A percentile compares a stretch with the other conserved stretches of the same genome.
phyloP scores from a whole-genome alignment of 53 echinoderm and acorn worm species.

The Hippasteria phrygiana region DNA sequence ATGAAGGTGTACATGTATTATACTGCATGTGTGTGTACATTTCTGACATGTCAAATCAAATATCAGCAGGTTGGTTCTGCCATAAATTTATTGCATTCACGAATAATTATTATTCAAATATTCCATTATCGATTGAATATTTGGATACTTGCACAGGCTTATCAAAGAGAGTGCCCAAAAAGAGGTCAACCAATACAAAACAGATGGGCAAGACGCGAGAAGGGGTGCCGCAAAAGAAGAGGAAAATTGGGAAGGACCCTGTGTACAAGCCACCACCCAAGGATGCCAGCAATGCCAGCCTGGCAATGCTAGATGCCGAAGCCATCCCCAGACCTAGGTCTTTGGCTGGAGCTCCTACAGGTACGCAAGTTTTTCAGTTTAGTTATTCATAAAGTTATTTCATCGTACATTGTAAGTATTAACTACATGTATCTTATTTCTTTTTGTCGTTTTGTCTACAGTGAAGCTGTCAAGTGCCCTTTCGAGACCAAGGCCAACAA shows the following conservation, averaged over 20 bases:
- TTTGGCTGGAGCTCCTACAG: slow-evolving; percentile 38
- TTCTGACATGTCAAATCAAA: no score
- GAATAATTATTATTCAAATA: no score
- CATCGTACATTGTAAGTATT: slow-evolving; percentile 18
- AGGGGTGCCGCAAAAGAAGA: slow-evolving; percentile 13
- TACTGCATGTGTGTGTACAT: no score
- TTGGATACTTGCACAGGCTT: no score
- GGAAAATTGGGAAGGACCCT: slow-evolving; percentile 19
- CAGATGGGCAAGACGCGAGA: no score
- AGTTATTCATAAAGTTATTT: slow-evolving; percentile 25
- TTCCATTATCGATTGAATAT: no score
- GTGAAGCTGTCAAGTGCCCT: slow-evolving; percentile 48
- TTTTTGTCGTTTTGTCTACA: slow-evolving; percentile 21
- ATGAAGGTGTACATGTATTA: no score
- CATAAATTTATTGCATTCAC: no score
- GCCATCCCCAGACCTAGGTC: slow-evolving; percentile 31
- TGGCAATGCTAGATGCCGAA: slow-evolving; percentile 17
- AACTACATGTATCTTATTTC: slow-evolving; percentile 21
- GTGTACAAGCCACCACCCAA: slow-evolving; percentile 33
- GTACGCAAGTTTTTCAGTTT: slow-evolving; percentile 24
- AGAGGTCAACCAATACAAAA: no score
- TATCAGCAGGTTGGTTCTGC: no score
- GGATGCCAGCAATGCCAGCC: slow-evolving; percentile 31
- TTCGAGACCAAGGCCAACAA: slow-evolving; percentile 32
- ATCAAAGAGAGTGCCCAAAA: no score